Evolutionary conservation across 2,888 invertebrate species (phyloP).

Genomic region (Hedychridium roseum): DNA sequence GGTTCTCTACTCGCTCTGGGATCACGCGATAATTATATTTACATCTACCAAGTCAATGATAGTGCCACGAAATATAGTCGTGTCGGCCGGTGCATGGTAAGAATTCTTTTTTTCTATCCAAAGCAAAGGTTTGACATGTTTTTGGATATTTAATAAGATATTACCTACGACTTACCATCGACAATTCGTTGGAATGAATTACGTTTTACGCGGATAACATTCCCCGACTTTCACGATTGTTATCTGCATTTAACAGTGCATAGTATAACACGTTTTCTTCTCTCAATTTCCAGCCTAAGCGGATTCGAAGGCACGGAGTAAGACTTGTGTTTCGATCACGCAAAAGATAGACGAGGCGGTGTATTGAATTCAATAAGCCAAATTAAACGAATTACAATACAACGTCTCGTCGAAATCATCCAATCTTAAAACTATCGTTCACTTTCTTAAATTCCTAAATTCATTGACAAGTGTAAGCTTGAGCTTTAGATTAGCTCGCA

Average conservation of each 20-base stretch:
- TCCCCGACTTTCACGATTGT: too few relatives aligned
- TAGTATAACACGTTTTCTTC: constrained; percentile 20
- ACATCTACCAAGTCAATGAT: constrained; percentile 85
- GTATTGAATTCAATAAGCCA: constrained; percentile 16
- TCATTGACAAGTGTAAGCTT: constrained; percentile 5
- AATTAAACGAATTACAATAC: too few relatives aligned
- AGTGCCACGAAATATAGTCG: constrained; percentile 79
- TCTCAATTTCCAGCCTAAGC: constrained; percentile 55
- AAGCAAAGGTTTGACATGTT: too few relatives aligned
- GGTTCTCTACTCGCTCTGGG: constrained; percentile 84
- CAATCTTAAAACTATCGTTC: too few relatives aligned
- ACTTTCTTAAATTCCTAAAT: too few relatives aligned
- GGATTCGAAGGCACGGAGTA: constrained; percentile 60
- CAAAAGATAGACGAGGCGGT: constrained; percentile 26
- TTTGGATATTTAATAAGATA: too few relatives aligned
- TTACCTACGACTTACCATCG: too few relatives aligned
- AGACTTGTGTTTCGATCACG: constrained; percentile 41
- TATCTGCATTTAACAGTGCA: too few relatives aligned
- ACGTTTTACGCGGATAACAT: too few relatives aligned
- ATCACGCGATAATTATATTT: constrained; percentile 88
- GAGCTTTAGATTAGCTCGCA: constrained; percentile 24
- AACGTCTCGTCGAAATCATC: too few relatives aligned
- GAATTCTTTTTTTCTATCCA: too few relatives aligned
- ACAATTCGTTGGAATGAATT: too few relatives aligned
- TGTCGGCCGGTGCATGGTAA: constrained; percentile 85